phyloP scores from a whole-genome alignment of 92 coral and sea anemone species.

The Phymanthus crucifer region DNA sequence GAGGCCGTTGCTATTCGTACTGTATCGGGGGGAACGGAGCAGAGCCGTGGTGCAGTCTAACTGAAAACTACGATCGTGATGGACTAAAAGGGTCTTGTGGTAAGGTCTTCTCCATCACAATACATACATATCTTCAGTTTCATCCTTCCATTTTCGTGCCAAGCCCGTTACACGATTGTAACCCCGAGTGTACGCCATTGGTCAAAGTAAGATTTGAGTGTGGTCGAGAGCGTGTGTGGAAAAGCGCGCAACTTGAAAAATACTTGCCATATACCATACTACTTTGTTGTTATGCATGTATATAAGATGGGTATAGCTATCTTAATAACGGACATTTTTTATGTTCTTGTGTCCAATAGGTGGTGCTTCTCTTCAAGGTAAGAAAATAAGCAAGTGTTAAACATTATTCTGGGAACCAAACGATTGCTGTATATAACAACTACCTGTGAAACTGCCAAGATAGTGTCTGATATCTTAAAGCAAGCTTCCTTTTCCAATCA shows the following conservation, averaged over 20 bases:
- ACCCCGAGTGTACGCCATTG: no score
- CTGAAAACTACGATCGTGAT: constrained; percentile 32
- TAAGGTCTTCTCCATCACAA: neutral
- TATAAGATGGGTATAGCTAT: no score
- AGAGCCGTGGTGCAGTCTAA: constrained; percentile 14
- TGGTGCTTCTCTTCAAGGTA: neutral
- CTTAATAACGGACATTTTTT: no score
- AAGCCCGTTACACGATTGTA: neutral
- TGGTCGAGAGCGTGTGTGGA: no score
- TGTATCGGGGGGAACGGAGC: constrained; percentile 11
- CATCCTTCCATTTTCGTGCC: neutral
- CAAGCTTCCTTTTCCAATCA: no score
- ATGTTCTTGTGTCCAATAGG: neutral
- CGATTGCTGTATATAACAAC: no score
- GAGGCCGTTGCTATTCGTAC: constrained; percentile 14
- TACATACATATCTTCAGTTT: neutral
- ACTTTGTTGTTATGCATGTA: no score
- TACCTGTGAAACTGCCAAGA: no score
- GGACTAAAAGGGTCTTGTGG: constrained; percentile 24
- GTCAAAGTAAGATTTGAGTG: no score
- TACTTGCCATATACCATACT: no score
- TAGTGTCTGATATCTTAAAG: no score
- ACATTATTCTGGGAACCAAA: neutral
- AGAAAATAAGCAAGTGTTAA: neutral
- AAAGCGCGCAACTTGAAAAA: no score